Percentiles rank a stretch among this genome's conserved stretches.
Conservation (phyloP, 2,113 vertebrate genomes). For the Panthera uncia region DNA sequence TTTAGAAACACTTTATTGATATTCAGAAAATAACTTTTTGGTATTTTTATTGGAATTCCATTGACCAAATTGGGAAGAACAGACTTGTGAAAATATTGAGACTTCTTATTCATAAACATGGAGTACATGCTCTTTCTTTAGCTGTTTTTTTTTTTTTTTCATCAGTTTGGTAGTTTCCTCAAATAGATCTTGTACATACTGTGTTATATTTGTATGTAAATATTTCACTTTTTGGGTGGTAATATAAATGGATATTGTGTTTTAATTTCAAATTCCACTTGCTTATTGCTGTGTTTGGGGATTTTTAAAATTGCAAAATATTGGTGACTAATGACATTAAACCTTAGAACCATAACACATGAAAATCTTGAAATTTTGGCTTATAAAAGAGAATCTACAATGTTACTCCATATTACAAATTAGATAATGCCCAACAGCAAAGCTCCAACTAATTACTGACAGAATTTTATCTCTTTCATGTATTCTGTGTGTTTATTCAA, state of each 20-base stretch:
- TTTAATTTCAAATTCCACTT: not conserved
- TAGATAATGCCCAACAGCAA: conserved; percentile 19
- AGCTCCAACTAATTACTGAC: conserved; percentile 37
- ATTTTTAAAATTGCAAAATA: conserved; percentile 8
- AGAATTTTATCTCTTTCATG: not conserved
- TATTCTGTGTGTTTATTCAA: conserved; percentile 6
- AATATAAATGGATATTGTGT: not conserved
- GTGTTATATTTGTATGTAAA: not conserved
- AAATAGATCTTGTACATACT: not conserved
- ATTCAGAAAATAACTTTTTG: not conserved
- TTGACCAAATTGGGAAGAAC: not conserved
- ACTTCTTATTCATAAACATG: not conserved
- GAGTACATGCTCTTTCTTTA: not conserved
- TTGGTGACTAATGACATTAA: not conserved
- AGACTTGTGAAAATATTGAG: not conserved
- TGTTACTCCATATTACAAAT: not conserved
- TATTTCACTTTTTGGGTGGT: not conserved
- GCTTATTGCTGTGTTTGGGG: not conserved
- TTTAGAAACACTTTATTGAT: not conserved
- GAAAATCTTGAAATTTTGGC: conserved; percentile 17
- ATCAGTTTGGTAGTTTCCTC: not conserved
- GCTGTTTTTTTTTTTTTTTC: not conserved
- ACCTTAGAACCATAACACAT: conserved; percentile 3
- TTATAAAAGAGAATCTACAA: not conserved
- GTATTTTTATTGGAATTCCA: not conserved